Conservation (phyloP, 2,797 vertebrate genomes). For the Gadopsis bispinosus region DNA sequence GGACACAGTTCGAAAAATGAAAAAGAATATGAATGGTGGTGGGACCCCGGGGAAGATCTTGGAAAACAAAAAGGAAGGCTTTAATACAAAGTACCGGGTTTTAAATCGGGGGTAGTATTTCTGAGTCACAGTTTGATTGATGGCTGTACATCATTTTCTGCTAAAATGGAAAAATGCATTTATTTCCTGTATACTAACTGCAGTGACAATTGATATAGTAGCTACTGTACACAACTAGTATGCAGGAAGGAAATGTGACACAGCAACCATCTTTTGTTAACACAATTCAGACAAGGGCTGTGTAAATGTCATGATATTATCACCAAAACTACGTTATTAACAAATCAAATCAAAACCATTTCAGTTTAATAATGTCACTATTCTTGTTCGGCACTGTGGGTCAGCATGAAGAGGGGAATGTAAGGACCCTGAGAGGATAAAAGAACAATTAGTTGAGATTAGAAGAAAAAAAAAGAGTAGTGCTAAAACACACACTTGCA, state of each 20-base stretch:
- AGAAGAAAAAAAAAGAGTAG: conserved; percentile 56
- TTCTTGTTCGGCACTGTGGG: conserved; percentile 29
- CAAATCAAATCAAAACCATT: conserved; percentile 48
- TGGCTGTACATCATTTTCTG: background rate
- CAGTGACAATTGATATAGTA: background rate
- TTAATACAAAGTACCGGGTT: background rate
- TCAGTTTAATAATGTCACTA: conserved; percentile 27
- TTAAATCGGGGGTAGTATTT: background rate
- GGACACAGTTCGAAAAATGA: background rate
- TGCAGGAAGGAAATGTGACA: conserved; percentile 7
- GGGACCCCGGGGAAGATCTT: background rate
- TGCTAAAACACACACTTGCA: conserved; percentile 49
- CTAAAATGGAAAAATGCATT: background rate
- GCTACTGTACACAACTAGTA: background rate
- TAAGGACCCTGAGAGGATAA: conserved; percentile 75
- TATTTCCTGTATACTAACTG: background rate
- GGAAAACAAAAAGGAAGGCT: background rate
- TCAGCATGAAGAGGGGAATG: conserved; percentile 33
- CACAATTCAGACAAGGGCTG: background rate
- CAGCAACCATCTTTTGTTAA: conserved; percentile 13
- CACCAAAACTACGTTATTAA: conserved; percentile 25
- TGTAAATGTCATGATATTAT: background rate
- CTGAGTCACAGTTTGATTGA: conserved; percentile 3
- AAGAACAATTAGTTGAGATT: conserved; percentile 77
- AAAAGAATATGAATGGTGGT: background rate